Evolutionary conservation across 1,140 invertebrate species (phyloP), one percentile per base, ranked within the genome.

Genomic region (Orchestia grillus): DNA sequence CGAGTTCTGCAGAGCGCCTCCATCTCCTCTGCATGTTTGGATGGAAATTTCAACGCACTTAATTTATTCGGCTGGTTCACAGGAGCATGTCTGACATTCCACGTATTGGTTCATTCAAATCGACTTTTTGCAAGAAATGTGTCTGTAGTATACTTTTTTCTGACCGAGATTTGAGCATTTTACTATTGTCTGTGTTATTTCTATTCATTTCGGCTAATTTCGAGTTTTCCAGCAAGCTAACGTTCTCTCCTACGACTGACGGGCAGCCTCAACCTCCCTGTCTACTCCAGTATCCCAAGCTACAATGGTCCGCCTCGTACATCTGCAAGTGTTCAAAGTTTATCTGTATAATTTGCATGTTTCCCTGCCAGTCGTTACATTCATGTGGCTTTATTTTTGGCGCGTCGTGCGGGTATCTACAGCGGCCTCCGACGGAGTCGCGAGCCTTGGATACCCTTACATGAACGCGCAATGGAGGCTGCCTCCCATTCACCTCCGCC

Each of bases 401-500:
- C 4, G 4, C n/a, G 4, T 90, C 88, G n/a, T 90, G 88, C 28
- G 88, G 43, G 19, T 19, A 6, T 6, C 47, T 53, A 6, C 19
- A 53, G 47, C 47, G 47, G 15, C 43, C 88, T 44, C 92, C 23
- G 44, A 94, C 92, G 44, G 44, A 19, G 40, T 45, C 40, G 44
- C 92, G 44, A 47, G 43, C 44, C 11, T 36, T 6, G 15, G 92
- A 47, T 94, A 40, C 92, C 92, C 44, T n/a, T 23, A 94, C 92
- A 94, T 47, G 92, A 94, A 94, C 41, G 44, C 92, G 92, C 92
- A 94, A 94, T 94, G 92, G 44, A 94, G 43, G 43, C 92, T 94
- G 92, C 43, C 43, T 40, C 41, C 92, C 44, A 94, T 94, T 94
- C 92, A 47, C 43, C 44, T 47, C 44, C 6, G 44, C 36, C 44